A percentile compares a stretch with the other conserved stretches of the same genome.
These are phyloP conservation scores for Leucania comma DNA, from an alignment of 2,888 invertebrate genomes.

Conservation along the genomic window DNA sequence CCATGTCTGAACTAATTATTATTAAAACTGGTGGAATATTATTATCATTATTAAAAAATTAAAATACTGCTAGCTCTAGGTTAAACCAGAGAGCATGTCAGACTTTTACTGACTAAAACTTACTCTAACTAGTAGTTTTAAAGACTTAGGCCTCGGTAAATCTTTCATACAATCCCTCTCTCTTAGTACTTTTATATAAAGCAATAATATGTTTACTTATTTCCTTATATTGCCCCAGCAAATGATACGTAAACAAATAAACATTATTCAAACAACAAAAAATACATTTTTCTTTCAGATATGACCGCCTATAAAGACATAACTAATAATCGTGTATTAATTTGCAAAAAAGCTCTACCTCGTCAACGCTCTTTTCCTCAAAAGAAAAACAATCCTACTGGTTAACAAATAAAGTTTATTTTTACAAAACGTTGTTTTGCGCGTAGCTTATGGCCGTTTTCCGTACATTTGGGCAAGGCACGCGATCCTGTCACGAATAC, in stretches of 20 bases:
- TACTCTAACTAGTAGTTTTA: too few relatives aligned
- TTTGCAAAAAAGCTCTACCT: constrained; percentile 68
- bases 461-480: constrained; percentile 66
- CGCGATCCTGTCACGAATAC: constrained; percentile 75
- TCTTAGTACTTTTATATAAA: neutral
- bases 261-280: neutral
- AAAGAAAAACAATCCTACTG: constrained; percentile 50
- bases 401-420: constrained; percentile 48
- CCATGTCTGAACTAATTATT: too few relatives aligned
- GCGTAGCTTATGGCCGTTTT: constrained; percentile 53
- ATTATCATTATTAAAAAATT: too few relatives aligned
- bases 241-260: constrained; percentile 12
- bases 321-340: constrained; percentile 61
- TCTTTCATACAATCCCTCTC: too few relatives aligned
- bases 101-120: too few relatives aligned
- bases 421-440: constrained; percentile 18
- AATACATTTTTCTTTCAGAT: neutral
- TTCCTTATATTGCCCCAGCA: neutral
- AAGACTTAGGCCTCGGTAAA: too few relatives aligned
- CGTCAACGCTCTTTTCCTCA: constrained; percentile 3
- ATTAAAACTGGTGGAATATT: too few relatives aligned
- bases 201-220: neutral
- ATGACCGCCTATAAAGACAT: constrained; percentile 49
- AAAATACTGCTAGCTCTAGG: too few relatives aligned
- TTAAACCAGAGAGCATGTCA: too few relatives aligned